A percentile compares a stretch with the other conserved stretches of the same genome.
Evolutionary conservation across 2,113 vertebrate genomes (phyloP).

Genomic region (Apistogramma diplotaenia): DNA sequence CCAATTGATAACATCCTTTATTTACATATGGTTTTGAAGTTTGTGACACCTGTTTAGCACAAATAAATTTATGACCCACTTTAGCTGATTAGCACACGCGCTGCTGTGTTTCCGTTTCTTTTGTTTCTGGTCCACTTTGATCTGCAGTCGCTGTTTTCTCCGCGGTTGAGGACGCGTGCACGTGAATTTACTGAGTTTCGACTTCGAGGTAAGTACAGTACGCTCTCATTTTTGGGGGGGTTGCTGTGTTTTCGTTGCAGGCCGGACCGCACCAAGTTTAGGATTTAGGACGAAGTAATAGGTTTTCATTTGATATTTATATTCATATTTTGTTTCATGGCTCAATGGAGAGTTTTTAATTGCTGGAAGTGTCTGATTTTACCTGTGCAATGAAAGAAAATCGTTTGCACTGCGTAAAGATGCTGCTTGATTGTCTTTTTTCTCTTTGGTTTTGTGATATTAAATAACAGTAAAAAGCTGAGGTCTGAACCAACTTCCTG

Average conservation of each 20-base stretch:
- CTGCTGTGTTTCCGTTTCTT: neutral
- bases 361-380: neutral
- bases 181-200: neutral
- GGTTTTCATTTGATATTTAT: too few relatives aligned
- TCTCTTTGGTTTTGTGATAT: neutral
- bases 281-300: neutral
- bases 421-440: neutral
- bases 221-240: neutral
- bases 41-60: neutral
- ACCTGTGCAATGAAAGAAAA: neutral
- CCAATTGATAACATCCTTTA: neutral
- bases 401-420: neutral
- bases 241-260: neutral
- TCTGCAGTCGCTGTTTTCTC: neutral
- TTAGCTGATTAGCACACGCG: neutral
- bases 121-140: neutral
- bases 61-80: neutral
- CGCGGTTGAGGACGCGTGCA: neutral
- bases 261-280: neutral
- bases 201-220: neutral
- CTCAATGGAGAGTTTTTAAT: too few relatives aligned
- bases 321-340: too few relatives aligned
- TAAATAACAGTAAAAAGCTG: neutral
- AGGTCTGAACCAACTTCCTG: neutral
- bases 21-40: neutral